These are phyloP conservation scores for Carcinoscorpius rotundicauda DNA, from an alignment of 1,140 invertebrate genomes.

Conservation along the genomic window DNA sequence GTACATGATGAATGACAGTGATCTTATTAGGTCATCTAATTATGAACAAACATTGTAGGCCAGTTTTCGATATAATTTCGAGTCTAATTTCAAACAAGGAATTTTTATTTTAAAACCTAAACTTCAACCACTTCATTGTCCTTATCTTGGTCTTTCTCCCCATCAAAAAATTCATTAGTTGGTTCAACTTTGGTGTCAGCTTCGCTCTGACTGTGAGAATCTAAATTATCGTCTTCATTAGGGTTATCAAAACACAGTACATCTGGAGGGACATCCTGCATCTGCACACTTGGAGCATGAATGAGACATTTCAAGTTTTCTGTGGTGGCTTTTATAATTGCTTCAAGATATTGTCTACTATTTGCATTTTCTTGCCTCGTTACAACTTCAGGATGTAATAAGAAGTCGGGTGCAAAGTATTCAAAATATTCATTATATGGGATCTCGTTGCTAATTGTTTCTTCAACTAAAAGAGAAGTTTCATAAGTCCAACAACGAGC, in stretches of 20 bases:
- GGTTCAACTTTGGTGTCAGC: slow-evolving; percentile 47
- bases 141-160: slow-evolving; percentile 52
- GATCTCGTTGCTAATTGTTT: slow-evolving; percentile 80
- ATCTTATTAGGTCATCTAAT: no score
- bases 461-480: slow-evolving; percentile 83
- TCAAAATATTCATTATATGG: slow-evolving; percentile 90
- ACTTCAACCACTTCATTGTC: slow-evolving; percentile 15
- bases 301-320: slow-evolving; percentile 33
- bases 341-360: slow-evolving; percentile 66
- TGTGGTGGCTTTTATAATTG: slow-evolving; percentile 26
- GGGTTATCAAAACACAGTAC: slow-evolving; percentile 36
- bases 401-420: slow-evolving; percentile 91
- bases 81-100: no score
- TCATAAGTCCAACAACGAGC: slow-evolving; percentile 99
- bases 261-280: slow-evolving; percentile 77
- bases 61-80: no score
- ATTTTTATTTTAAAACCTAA: no score
- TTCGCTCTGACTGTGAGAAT: slow-evolving; percentile 10
- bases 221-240: slow-evolving; percentile 16
- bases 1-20: no score
- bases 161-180: slow-evolving; percentile 86
- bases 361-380: slow-evolving; percentile 81
- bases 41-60: no score
- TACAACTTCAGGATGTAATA: slow-evolving; percentile 76
- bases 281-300: slow-evolving; percentile 55